phyloP scores from a whole-genome alignment of 2,888 invertebrate genomes.

The Chouioia cunea region DNA sequence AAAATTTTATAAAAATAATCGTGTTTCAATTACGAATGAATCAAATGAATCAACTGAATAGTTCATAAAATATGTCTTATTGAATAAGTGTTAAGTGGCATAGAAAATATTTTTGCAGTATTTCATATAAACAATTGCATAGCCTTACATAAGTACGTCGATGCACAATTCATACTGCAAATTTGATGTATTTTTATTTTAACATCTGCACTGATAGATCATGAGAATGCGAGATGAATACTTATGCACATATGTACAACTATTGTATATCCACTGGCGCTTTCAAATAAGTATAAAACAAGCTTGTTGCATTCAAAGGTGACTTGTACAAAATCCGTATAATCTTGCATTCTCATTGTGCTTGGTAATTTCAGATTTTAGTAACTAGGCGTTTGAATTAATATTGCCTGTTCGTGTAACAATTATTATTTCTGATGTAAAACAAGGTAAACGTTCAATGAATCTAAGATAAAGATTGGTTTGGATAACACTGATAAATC shows the following conservation, averaged over 20 bases:
- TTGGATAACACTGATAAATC: conserved; percentile 43
- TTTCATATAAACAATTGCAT: conserved; percentile 39
- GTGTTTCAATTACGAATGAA: conserved; percentile 14
- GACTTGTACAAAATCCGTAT: conserved; percentile 49
- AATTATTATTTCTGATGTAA: conserved; percentile 33
- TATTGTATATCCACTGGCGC: conserved; percentile 46
- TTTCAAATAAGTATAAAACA: conserved; percentile 48
- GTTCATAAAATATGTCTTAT: conserved; percentile 33
- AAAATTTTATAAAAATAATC: conserved; percentile 27
- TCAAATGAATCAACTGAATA: conserved; percentile 25
- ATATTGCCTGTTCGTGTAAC: conserved; percentile 29
- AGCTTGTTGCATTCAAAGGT: conserved; percentile 41
- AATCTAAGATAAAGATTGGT: conserved; percentile 39
- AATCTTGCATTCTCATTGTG: conserved; percentile 51
- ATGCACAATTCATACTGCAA: conserved; percentile 35
- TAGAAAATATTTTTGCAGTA: conserved; percentile 34
- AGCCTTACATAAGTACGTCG: conserved; percentile 42
- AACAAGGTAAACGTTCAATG: conserved; percentile 30
- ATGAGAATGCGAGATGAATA: conserved; percentile 54
- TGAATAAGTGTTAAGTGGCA: conserved; percentile 25
- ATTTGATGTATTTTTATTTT: conserved; percentile 38
- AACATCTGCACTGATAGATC: conserved; percentile 43
- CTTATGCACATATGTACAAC: conserved; percentile 54
- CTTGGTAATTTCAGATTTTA: conserved; percentile 35
- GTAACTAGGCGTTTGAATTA: conserved; percentile 27